Conservation (phyloP, 2,888 invertebrate genomes). For the Himalopsyche anomala region DNA sequence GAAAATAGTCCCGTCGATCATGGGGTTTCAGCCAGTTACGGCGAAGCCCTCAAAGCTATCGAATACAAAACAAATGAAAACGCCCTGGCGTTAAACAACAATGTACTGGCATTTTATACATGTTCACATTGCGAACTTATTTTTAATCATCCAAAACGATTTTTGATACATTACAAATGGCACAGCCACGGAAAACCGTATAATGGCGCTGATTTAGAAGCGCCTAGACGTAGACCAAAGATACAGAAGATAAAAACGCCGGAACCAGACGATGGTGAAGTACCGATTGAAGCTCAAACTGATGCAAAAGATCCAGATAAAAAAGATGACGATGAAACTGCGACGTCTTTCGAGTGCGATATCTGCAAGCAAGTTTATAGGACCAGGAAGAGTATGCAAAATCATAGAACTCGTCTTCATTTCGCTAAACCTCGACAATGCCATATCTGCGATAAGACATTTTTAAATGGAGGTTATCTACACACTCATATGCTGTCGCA, state of each 20-base stretch:
- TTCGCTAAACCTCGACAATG: slow-evolving; percentile 67
- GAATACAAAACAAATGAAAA: slow-evolving; percentile 23
- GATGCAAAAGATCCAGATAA: slow-evolving; percentile 25
- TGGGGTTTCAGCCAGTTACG: slow-evolving; percentile 50
- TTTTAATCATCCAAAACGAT: slow-evolving; percentile 72
- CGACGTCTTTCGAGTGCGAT: slow-evolving; percentile 69
- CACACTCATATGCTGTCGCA: slow-evolving; percentile 69
- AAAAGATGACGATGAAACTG: slow-evolving; percentile 66
- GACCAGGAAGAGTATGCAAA: slow-evolving; percentile 69
- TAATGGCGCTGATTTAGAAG: slow-evolving; percentile 69
- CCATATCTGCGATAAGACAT: slow-evolving; percentile 67
- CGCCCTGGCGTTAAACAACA: slow-evolving; percentile 44
- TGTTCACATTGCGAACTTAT: slow-evolving; percentile 71
- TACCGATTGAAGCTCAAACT: not conserved
- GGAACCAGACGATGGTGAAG: slow-evolving; percentile 58
- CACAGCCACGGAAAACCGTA: slow-evolving; percentile 71
- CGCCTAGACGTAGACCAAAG: slow-evolving; percentile 66
- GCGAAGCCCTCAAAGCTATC: slow-evolving; percentile 53
- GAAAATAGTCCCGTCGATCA: slow-evolving; percentile 45
- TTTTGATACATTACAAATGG: slow-evolving; percentile 74
- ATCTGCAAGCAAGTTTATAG: slow-evolving; percentile 70
- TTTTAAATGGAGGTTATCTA: slow-evolving; percentile 67
- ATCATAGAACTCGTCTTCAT: slow-evolving; percentile 71
- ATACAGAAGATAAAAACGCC: slow-evolving; percentile 61
- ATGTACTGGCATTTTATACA: slow-evolving; percentile 45